phyloP scores from a whole-genome alignment of 2,888 invertebrate genomes.

The Nomada fucata region DNA sequence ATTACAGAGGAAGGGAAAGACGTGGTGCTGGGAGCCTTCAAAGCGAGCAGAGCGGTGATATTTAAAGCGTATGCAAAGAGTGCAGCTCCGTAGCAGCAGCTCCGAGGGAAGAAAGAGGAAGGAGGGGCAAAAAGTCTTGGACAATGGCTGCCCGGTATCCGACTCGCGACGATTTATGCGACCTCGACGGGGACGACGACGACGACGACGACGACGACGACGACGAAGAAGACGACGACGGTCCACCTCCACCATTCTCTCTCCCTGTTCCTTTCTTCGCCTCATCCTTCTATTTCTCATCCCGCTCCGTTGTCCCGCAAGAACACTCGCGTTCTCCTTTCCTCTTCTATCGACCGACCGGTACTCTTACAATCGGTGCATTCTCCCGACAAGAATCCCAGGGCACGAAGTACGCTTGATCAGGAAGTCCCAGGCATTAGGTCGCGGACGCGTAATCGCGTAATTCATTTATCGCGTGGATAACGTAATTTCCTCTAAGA shows the following conservation, averaged over 20 bases:
- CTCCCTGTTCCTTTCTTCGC: conserved; percentile 62
- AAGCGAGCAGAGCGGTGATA: conserved; percentile 76
- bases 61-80: conserved; percentile 83
- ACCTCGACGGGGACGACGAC: conserved; percentile 74
- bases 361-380: conserved; percentile 48
- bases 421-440: conserved; percentile 6
- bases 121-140: conserved; percentile 76
- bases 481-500: background rate
- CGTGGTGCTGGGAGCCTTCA: conserved; percentile 57
- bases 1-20: conserved; percentile 40
- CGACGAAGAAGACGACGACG: conserved; percentile 72
- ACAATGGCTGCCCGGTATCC: conserved; percentile 83
- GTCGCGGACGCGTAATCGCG: background rate
- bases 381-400: conserved; percentile 64
- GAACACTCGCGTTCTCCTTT: conserved; percentile 41
- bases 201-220: conserved; percentile 77
- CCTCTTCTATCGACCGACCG: conserved; percentile 32
- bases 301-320: conserved; percentile 35
- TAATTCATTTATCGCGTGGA: conserved; percentile 12
- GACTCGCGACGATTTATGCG: conserved; percentile 82
- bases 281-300: conserved; percentile 37
- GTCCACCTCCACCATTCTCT: conserved; percentile 53
- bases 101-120: conserved; percentile 49
- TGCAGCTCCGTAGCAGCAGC: conserved; percentile 70
- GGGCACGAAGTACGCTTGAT: conserved; percentile 56